These are phyloP conservation scores for Tipula helvola DNA, from an alignment of 2,888 invertebrate species.

Conservation along the genomic window DNA sequence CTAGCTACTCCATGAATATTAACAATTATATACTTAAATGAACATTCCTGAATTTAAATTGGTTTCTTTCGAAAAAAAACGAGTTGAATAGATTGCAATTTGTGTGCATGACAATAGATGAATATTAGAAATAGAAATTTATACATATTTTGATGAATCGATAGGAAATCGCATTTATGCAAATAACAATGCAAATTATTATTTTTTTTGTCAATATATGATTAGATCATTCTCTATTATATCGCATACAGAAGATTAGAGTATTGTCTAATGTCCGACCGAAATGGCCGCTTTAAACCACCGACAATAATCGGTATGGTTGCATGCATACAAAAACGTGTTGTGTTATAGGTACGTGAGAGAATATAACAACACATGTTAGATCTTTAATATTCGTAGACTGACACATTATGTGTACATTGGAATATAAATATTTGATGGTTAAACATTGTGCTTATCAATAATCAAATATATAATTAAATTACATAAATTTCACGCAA, in stretches of 20 bases:
- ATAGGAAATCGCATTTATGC: not conserved
- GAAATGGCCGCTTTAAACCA: not conserved
- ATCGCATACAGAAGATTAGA: not conserved
- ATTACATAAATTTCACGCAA: not conserved
- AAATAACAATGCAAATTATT: not conserved
- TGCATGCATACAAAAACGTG: not conserved
- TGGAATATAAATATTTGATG: not conserved
- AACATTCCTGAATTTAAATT: not conserved
- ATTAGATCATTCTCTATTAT: not conserved
- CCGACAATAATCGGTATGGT: not conserved
- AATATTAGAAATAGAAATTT: not conserved
- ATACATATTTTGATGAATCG: not conserved
- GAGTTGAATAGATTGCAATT: not conserved
- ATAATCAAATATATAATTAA: not conserved
- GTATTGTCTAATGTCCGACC: not conserved
- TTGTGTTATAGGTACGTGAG: not conserved
- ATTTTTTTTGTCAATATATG: not conserved
- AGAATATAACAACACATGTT: not conserved
- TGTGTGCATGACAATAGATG: not conserved
- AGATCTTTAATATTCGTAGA: not conserved
- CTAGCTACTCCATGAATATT: not conserved
- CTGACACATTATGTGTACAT: not conserved
- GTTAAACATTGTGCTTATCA: not conserved
- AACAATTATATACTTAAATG: not conserved
- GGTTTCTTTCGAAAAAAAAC: not conserved